phyloP scores from a whole-genome alignment of 2,888 invertebrate species.

The Phytoseiulus persimilis region DNA sequence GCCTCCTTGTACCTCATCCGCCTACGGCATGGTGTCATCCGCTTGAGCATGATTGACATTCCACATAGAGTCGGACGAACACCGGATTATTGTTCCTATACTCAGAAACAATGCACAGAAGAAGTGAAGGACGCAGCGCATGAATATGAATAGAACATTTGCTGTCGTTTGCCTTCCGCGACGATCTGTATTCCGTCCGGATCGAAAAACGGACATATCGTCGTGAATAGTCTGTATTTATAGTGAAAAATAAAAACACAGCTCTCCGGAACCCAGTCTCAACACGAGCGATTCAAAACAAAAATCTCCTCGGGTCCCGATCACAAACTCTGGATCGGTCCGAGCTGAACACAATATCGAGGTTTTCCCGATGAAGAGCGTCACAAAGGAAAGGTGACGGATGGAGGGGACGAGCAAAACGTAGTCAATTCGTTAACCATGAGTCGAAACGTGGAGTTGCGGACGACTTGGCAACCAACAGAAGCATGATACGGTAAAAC shows the following conservation, averaged over 20 bases:
- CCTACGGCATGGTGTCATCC: neutral
- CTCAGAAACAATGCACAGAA: neutral
- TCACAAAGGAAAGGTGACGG: no score
- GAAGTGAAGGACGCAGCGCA: neutral
- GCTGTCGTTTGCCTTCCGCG: neutral
- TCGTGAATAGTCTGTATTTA: neutral
- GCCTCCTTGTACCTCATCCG: neutral
- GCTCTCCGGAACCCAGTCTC: neutral
- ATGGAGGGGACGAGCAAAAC: no score
- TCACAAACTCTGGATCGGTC: no score
- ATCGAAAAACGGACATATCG: neutral
- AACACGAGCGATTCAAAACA: neutral
- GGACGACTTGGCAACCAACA: no score
- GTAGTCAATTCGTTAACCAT: no score
- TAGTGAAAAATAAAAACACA: neutral
- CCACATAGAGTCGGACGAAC: neutral
- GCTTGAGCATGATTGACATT: neutral
- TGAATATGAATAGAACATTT: neutral
- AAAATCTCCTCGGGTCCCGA: no score
- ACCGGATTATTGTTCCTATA: neutral
- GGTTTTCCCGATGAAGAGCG: no score
- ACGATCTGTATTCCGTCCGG: neutral
- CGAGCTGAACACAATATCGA: no score
- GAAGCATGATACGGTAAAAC: no score
- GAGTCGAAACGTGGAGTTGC: no score